These are phyloP conservation scores for Ictalurus furcatus DNA, from an alignment of 2,113 vertebrate species.

Conservation along the genomic window DNA sequence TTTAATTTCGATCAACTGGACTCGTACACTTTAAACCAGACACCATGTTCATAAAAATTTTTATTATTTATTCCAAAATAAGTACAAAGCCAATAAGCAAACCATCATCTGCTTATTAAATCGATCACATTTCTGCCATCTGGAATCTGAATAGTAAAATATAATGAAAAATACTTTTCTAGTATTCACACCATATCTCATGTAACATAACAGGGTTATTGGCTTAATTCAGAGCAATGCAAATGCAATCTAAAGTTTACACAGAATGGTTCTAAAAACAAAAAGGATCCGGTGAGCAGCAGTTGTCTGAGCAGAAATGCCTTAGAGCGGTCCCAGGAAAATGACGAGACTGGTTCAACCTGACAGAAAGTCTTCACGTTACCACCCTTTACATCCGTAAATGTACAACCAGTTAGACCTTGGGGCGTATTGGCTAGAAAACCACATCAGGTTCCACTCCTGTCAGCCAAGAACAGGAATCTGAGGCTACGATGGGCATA, in stretches of 20 bases:
- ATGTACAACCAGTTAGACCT: neutral
- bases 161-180: neutral
- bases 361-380: neutral
- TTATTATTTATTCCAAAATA: neutral
- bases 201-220: no score
- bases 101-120: no score
- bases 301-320: no score
- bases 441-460: neutral
- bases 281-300: no score
- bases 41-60: neutral
- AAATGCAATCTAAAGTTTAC: no score
- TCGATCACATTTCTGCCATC: no score
- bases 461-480: neutral
- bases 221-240: no score
- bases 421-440: neutral
- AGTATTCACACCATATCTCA: no score
- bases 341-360: no score
- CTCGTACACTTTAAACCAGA: neutral
- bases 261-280: no score
- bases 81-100: neutral
- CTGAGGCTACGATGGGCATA: neutral
- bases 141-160: neutral
- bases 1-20: neutral
- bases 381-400: neutral
- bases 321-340: no score